Evolutionary conservation across 2,797 vertebrate genomes (phyloP).

Genomic region (Sebastes wilsoni): DNA sequence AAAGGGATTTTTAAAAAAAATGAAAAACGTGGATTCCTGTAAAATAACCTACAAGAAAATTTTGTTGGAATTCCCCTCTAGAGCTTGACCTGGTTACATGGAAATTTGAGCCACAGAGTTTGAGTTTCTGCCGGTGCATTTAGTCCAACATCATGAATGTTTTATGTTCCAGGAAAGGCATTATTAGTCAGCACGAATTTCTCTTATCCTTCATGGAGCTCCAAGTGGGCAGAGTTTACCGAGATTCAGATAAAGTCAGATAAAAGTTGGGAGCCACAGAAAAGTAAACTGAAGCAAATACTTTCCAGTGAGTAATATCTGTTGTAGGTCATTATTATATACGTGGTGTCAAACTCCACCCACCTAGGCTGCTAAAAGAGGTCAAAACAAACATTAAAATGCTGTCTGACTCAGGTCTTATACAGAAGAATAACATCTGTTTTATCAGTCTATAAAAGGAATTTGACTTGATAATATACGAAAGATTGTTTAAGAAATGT

Average conservation of each 20-base stretch:
- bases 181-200: constrained; percentile 49
- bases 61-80: constrained; percentile 42
- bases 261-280: constrained; percentile 17
- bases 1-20: not conserved
- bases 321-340: constrained; percentile 38
- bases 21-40: not conserved
- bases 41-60: not conserved
- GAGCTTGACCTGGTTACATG: not conserved
- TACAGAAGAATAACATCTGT: not conserved
- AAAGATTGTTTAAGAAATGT: not conserved
- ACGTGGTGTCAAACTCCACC: constrained; percentile 22
- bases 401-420: constrained; percentile 5
- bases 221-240: constrained; percentile 49
- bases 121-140: not conserved
- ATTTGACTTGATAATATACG: not conserved
- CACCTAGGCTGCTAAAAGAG: constrained; percentile 6
- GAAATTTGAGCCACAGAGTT: not conserved
- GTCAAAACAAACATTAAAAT: constrained; percentile 22
- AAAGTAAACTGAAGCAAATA: constrained; percentile 12
- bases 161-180: constrained; percentile 9
- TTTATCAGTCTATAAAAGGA: not conserved
- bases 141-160: constrained; percentile 15
- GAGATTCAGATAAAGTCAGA: constrained; percentile 34
- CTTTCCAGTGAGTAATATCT: constrained; percentile 57
- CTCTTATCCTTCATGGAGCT: constrained; percentile 35